Evolutionary conservation across 2,113 vertebrate genomes (phyloP), one percentile per base, ranked within the genome.

Genomic region (western clawed frog (Xenopus tropicalis)): DNA sequence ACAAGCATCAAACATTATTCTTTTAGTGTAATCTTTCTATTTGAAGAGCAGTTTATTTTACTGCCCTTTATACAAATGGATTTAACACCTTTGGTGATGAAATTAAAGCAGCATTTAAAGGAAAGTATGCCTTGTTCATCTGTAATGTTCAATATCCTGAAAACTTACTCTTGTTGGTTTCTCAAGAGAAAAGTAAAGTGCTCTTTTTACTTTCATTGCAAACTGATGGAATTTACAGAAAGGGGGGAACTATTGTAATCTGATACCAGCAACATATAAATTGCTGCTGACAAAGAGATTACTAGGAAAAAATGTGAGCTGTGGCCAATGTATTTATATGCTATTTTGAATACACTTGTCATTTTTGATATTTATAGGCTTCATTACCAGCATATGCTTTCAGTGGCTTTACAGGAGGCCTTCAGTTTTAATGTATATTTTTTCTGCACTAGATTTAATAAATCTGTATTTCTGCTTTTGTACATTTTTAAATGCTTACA

Each of bases 231-330:
- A 66, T 46, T 51, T 14, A 19, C 71, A 46, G n/a, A 46, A 43
- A 23, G 14, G 14, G 25, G 14, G 25, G 65, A 12, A 21, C 12
- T 43, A 43, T 22, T 46, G 62, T 42, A 66, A 73, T 54, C n/a
- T 58, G 24, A 58, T 73, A 29, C 17, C 46, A 24, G 25, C 23
- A n/a, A 52, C 21, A 17, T 37, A 59, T 25, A 73, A 66, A 74
- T 59, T 48, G 57, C 59, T 37, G 52, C 71, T 74, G 63, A 74
- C 71, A 59, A 57, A 65, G 71, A 51, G 44, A 21, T 22, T 20
- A 43, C 58, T 51, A 37, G 10, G 1, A 21, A 8, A 48, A 65
- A 65, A 65, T 14, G 1, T 29, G 8, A 23, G 22, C 16, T 24
- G 13, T 16, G 13, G 61, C 51, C 62, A 44, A 8, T 57, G 24